These are phyloP conservation scores for Regulus satrapa DNA, from an alignment of 2,113 vertebrate genomes.

Conservation along the genomic window DNA sequence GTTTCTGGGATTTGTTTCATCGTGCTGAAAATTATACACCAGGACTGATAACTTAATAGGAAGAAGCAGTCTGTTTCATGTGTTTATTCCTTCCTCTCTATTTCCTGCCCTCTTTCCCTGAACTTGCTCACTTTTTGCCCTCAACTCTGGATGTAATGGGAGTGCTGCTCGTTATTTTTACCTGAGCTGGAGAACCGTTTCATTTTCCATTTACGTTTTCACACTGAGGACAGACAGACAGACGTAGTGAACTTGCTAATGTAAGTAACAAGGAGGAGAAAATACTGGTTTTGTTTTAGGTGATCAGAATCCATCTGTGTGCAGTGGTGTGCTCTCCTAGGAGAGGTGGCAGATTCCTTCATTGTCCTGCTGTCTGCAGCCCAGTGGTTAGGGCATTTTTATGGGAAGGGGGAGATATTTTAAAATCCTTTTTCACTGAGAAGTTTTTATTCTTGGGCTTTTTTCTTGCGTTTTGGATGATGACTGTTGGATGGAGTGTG, in stretches of 20 bases:
- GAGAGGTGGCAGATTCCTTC: not conserved
- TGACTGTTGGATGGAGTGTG: not conserved
- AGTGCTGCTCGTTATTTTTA: not conserved
- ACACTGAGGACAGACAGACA: not conserved
- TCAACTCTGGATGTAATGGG: not conserved
- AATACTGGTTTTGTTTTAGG: not conserved
- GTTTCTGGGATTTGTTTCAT: not conserved
- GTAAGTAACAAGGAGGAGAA: not conserved
- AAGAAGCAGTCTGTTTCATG: not conserved
- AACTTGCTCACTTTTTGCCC: not conserved
- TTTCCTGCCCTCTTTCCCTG: not conserved
- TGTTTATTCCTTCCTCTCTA: not conserved
- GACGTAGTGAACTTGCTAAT: not conserved
- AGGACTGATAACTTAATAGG: not conserved
- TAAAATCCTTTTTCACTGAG: not conserved
- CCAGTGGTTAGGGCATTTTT: not conserved
- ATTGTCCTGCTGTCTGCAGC: not conserved
- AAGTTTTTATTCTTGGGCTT: not conserved
- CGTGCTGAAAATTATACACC: not conserved
- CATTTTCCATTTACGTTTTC: not conserved
- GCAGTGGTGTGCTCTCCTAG: not conserved
- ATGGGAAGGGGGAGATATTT: not conserved
- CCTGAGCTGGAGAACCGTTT: not conserved
- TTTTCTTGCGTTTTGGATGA: not conserved
- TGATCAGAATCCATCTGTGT: not conserved